Percentiles rank a stretch among this genome's conserved stretches.
Conservation (phyloP, 2,888 invertebrate genomes). For the Netelia inedita region DNA sequence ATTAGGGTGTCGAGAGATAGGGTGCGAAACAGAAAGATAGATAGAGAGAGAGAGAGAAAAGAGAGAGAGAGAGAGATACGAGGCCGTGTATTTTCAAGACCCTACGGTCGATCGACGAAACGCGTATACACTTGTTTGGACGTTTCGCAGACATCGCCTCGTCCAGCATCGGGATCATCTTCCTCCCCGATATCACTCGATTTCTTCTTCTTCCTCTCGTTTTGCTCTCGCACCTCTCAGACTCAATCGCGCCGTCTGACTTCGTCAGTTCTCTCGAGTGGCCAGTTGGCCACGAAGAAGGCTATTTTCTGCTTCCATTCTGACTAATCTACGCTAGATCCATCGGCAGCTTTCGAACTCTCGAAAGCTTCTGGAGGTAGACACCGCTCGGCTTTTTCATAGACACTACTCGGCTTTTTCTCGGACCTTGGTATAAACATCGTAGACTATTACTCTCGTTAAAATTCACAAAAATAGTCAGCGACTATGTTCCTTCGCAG, state of each 20-base stretch:
- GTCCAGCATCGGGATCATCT: constrained; percentile 36
- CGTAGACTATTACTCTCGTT: background rate
- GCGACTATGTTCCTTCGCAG: no score
- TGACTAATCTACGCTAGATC: constrained; percentile 20
- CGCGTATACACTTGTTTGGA: constrained; percentile 38
- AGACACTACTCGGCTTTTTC: constrained; percentile 32
- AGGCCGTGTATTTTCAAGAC: constrained; percentile 70
- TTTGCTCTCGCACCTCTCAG: constrained; percentile 49
- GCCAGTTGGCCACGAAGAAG: constrained; percentile 53
- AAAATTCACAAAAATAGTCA: background rate
- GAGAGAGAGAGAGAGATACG: constrained; percentile 45
- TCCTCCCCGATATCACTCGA: constrained; percentile 30
- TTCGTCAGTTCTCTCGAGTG: constrained; percentile 64
- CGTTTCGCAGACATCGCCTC: constrained; percentile 60
- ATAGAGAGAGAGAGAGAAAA: no score
- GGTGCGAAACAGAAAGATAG: no score
- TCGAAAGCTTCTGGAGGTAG: constrained; percentile 32
- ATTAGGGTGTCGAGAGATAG: constrained; percentile 36
- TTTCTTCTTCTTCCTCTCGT: constrained; percentile 19
- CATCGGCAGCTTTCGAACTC: constrained; percentile 33
- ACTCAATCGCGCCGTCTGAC: constrained; percentile 44
- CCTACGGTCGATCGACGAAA: constrained; percentile 37
- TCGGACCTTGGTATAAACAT: background rate
- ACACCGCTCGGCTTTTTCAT: constrained; percentile 29
- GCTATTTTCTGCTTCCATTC: constrained; percentile 60